Evolutionary conservation across 2,113 vertebrate genomes (phyloP).

Genomic region (Bostrychus sinensis): DNA sequence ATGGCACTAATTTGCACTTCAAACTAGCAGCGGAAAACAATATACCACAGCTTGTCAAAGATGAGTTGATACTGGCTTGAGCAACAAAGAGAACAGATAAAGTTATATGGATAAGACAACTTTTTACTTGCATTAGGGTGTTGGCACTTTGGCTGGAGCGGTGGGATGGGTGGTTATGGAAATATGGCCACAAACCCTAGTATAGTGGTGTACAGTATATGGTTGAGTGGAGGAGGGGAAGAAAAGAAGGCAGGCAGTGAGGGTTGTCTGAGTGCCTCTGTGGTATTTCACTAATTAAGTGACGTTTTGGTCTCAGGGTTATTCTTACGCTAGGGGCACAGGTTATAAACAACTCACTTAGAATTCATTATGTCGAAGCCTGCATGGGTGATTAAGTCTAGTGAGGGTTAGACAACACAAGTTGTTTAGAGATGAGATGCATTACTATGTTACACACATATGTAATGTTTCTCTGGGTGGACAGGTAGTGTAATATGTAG

Average conservation of each 20-base stretch:
- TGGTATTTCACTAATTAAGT: conserved; percentile 69
- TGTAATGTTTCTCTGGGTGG: background rate
- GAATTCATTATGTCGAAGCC: conserved; percentile 12
- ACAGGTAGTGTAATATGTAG: background rate
- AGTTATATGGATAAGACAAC: background rate
- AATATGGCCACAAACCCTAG: conserved; percentile 17
- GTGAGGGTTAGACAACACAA: too few species aligned
- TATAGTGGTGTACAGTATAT: background rate
- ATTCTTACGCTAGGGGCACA: conserved; percentile 42
- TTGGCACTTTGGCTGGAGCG: conserved; percentile 2
- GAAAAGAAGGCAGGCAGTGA: conserved; percentile 19
- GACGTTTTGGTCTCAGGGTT: conserved; percentile 42
- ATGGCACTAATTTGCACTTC: conserved; percentile 40
- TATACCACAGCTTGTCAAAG: conserved; percentile 23
- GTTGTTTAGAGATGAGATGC: background rate
- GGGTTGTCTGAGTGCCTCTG: conserved; percentile 55
- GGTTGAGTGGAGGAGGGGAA: conserved; percentile 18
- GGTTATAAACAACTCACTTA: conserved; percentile 35
- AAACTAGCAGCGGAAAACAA: conserved; percentile 37
- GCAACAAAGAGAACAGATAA: conserved; percentile 19
- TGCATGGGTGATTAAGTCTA: background rate
- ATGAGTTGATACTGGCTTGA: conserved; percentile 21
- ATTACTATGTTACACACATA: background rate
- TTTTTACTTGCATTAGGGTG: conserved; percentile 8
- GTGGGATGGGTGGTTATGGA: conserved; percentile 23